Base-by-base conservation (phyloP, 1,140 invertebrate species). In the Nylanderia fulva region DNA sequence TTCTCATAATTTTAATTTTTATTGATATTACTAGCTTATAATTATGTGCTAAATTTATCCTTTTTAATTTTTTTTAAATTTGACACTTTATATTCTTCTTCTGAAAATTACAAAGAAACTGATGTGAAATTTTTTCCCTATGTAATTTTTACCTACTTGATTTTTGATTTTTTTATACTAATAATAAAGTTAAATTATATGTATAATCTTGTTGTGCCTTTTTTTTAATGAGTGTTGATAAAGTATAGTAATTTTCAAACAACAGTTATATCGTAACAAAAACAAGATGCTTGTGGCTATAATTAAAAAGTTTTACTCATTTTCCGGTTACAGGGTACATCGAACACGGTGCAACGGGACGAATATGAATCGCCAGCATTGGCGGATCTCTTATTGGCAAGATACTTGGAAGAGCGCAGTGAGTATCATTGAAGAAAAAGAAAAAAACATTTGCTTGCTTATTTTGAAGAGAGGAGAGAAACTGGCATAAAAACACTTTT, bases 371-470 rank as follows among this genome's bases (percentile, higher is more conserved):
- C 86, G 11, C 61, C 69, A 4, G 68, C 39, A 0, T 69, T 83
- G 36, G 39, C 72, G 2, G 68, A 91, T 29, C 36, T 66, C 5
- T 21, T n/a, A n/a, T n/a, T 90, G 1, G 66, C 58, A 1, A 90
- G 83, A 33, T 86, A 87, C 6, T 63, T 83, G 54, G 72, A 91
- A 11, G 87, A 86, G 39, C 89, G 82, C 8, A 86, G 91, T 91
- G 66, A 91, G 91, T 85, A 29, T 21, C 6, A 8, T 1, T 15
- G 6, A 42, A 33, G 29, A 33, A 8, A 33, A 39, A 39, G 4
- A 45, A 15, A 54, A 33, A 21, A 13, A 71, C 2, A 48, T 2
- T 29, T 33, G 24, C 15, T 24, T 27, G 1, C 11, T 54, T 1
- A 15, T 76, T 39, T 61, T 5, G 18, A 3, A 29, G 2, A 1